A percentile compares a stretch with the other conserved stretches of the same genome.
Conservation (phyloP, 2,797 vertebrate genomes). For the Lindbergichthys nudifrons region DNA sequence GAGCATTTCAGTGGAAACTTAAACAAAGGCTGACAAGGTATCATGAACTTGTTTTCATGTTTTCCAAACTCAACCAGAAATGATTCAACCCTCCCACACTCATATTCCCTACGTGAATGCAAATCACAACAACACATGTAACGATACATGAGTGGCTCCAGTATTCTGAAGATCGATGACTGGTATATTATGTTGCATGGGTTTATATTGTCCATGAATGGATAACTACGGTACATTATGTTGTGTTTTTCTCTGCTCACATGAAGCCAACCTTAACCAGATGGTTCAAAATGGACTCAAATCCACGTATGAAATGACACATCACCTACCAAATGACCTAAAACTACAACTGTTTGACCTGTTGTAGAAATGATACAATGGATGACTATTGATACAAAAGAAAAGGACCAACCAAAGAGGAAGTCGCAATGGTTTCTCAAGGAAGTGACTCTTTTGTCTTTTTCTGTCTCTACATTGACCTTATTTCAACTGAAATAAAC, state of each 20-base stretch:
- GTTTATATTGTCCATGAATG: background rate
- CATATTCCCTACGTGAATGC: background rate
- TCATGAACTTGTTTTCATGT: constrained; percentile 14
- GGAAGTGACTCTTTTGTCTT: background rate
- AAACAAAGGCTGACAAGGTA: constrained; percentile 19
- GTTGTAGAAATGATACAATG: background rate
- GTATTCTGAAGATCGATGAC: background rate
- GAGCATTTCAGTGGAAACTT: constrained; percentile 9
- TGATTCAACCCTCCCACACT: constrained; percentile 16
- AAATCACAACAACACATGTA: background rate
- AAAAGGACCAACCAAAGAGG: background rate
- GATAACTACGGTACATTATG: background rate
- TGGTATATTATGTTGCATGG: background rate
- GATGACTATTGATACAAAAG: no score
- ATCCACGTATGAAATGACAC: background rate
- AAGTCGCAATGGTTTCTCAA: background rate
- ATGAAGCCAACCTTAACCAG: background rate
- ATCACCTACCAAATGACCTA: background rate
- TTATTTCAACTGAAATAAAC: background rate
- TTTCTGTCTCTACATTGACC: background rate
- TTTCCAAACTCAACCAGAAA: constrained; percentile 32
- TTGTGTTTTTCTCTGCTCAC: constrained; percentile 1
- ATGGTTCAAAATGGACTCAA: background rate
- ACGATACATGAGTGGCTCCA: background rate
- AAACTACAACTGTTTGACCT: background rate